These are phyloP conservation scores for Choloepus didactylus DNA, from an alignment of 2,797 vertebrate species.

Conservation along the genomic window DNA sequence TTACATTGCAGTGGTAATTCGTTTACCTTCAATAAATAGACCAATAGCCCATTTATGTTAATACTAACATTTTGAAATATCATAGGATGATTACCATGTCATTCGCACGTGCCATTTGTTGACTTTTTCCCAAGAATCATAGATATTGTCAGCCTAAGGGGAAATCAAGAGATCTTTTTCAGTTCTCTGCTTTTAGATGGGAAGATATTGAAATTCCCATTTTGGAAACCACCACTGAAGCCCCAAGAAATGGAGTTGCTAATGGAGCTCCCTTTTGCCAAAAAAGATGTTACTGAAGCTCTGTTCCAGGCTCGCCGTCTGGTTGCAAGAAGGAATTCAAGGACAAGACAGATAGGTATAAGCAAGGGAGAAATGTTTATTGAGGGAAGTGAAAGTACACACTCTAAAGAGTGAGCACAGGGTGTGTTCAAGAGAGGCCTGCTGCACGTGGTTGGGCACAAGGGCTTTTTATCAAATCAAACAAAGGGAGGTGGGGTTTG, in stretches of 20 bases:
- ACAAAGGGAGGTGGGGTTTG: no score
- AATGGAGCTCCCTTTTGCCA: no score
- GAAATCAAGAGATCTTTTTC: constrained; percentile 61
- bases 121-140: constrained; percentile 72
- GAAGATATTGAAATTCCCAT: constrained; percentile 54
- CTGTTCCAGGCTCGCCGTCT: no score
- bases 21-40: constrained; percentile 74
- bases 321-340: no score
- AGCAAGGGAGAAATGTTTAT: no score
- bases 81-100: constrained; percentile 79
- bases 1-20: constrained; percentile 50
- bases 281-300: no score
- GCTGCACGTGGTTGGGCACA: no score
- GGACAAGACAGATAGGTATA: no score
- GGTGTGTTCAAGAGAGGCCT: no score
- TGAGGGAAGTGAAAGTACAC: no score
- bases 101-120: constrained; percentile 76
- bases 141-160: constrained; percentile 59
- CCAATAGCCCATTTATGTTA: constrained; percentile 77
- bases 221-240: not conserved
- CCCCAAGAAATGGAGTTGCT: not conserved
- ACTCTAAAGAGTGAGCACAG: no score
- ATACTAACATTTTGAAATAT: constrained; percentile 83
- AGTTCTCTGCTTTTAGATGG: constrained; percentile 13
- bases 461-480: no score